phyloP scores from a whole-genome alignment of 2,888 invertebrate species.

The Drosophila percnosoma region DNA sequence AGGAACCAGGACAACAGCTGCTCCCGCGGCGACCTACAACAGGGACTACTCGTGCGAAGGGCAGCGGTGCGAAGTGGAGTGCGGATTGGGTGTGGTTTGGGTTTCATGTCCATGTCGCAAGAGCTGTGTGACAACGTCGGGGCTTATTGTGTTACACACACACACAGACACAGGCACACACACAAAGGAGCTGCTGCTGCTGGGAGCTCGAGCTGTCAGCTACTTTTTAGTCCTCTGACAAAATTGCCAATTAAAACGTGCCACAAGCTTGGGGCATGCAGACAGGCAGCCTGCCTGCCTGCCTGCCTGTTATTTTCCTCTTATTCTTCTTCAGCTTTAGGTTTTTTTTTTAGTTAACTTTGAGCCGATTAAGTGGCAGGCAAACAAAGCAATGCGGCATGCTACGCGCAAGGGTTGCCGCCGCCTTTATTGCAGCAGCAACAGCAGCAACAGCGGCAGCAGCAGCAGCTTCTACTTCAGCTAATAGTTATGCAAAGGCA shows the following conservation, averaged over 20 bases:
- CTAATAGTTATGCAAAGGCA: constrained; percentile 45
- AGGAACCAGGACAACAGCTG: constrained; percentile 9
- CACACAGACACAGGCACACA: constrained; percentile 23
- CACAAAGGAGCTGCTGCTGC: constrained; percentile 34
- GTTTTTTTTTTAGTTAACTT: constrained; percentile 65
- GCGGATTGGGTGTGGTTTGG: constrained; percentile 11
- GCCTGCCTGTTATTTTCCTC: constrained; percentile 11
- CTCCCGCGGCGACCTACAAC: constrained; percentile 23
- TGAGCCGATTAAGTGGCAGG: constrained; percentile 75
- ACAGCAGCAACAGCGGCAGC: not conserved
- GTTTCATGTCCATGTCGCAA: constrained; percentile 59
- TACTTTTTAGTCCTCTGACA: constrained; percentile 62
- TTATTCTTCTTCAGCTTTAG: constrained; percentile 17
- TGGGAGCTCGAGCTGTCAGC: constrained; percentile 57
- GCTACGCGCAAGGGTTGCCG: constrained; percentile 9
- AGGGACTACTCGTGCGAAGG: constrained; percentile 9
- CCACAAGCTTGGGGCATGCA: constrained; percentile 63
- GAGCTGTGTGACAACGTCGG: constrained; percentile 44
- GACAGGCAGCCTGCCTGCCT: constrained; percentile 8
- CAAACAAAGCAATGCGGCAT: constrained; percentile 61
- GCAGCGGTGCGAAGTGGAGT: constrained; percentile 13
- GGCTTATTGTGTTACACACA: constrained; percentile 74
- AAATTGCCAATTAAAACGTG: constrained; percentile 80
- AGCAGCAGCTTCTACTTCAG: constrained; percentile 6
- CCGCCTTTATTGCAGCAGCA: constrained; percentile 12